Conservation (phyloP, 2,888 invertebrate species). For the Steinernema scapterisci region DNA sequence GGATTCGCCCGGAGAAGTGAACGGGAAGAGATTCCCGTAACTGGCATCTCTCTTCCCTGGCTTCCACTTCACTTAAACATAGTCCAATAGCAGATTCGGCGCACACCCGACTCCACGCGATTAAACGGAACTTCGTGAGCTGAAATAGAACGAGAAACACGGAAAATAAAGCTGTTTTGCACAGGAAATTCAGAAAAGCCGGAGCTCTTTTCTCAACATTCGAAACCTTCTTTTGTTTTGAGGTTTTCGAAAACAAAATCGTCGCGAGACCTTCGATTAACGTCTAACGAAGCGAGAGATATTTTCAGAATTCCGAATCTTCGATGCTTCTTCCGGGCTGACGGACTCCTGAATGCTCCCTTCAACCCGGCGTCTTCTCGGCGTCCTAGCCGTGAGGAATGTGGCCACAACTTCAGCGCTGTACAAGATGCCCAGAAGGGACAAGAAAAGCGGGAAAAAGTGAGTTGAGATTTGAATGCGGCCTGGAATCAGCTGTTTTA, state of each 20-base stretch:
- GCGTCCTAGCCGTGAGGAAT: background rate
- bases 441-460: conserved; percentile 28
- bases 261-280: background rate
- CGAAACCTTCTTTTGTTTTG: too few relatives aligned
- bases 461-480: background rate
- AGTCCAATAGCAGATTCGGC: too few relatives aligned
- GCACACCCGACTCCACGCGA: too few relatives aligned
- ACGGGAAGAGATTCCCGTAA: too few relatives aligned
- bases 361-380: background rate
- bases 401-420: background rate
- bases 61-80: too few relatives aligned
- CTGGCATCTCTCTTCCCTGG: too few relatives aligned
- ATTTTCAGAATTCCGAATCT: background rate
- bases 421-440: background rate
- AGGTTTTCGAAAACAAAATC: background rate
- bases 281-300: background rate
- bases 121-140: too few relatives aligned
- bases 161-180: too few relatives aligned
- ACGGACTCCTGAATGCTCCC: background rate
- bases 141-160: too few relatives aligned
- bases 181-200: too few relatives aligned
- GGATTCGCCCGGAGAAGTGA: too few relatives aligned
- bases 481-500: background rate
- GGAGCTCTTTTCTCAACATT: too few relatives aligned
- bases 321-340: background rate